These are phyloP conservation scores for Hylomyscus alleni DNA, from an alignment of 2,797 vertebrate species.

Conservation along the genomic window DNA sequence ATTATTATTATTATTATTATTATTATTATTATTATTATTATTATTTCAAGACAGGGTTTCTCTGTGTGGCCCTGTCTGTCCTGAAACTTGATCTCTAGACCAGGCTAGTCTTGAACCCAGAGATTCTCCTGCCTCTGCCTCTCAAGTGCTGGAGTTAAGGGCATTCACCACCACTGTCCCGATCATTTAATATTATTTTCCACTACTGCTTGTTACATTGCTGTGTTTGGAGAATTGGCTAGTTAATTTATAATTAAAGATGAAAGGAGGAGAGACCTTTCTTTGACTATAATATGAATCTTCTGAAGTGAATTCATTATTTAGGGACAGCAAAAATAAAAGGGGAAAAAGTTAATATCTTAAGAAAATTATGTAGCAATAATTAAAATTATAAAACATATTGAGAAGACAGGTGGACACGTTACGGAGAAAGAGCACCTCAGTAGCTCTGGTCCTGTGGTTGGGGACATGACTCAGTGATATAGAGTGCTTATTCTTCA, in stretches of 20 bases:
- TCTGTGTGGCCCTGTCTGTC: neutral
- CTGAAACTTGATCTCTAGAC: neutral
- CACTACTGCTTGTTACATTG: neutral
- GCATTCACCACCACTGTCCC: no score
- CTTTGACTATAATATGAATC: neutral
- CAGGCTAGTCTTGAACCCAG: neutral
- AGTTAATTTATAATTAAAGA: neutral
- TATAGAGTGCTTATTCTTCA: neutral
- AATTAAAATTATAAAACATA: constrained; percentile 5
- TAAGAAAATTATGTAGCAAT: neutral
- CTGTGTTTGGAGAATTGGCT: neutral
- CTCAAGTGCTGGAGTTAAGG: neutral
- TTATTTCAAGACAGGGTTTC: neutral
- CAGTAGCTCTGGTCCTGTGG: neutral
- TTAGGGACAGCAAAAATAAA: neutral
- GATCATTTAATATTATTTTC: constrained; percentile 33
- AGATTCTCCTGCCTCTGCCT: neutral
- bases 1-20: neutral
- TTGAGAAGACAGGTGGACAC: neutral
- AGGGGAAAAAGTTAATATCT: neutral
- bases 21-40: neutral
- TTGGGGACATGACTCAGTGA: neutral
- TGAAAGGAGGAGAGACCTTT: constrained; percentile 19
- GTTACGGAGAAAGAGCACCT: neutral
- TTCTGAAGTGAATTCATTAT: constrained; percentile 46